Conservation (phyloP, 1,140 invertebrate genomes). For the Onthophagus taurus region DNA sequence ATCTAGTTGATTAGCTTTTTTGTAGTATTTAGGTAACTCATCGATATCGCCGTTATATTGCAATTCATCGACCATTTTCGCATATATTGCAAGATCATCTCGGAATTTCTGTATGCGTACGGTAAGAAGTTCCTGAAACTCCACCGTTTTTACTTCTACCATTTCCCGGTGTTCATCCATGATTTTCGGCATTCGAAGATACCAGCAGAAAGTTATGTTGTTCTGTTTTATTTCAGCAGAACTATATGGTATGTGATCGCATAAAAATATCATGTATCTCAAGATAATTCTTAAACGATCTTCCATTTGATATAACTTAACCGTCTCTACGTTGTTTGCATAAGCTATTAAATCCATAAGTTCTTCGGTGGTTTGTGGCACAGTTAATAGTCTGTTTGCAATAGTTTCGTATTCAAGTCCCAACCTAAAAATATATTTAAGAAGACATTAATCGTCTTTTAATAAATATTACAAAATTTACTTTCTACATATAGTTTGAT, state of each 20-base stretch:
- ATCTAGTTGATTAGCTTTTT: slow-evolving; percentile 67
- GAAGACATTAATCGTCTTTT: slow-evolving; percentile 11
- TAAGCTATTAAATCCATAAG: slow-evolving; percentile 75
- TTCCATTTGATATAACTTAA: slow-evolving; percentile 65
- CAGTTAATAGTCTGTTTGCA: slow-evolving; percentile 63
- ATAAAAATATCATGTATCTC: slow-evolving; percentile 62
- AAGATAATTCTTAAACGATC: slow-evolving; percentile 55
- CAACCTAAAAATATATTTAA: slow-evolving; percentile 50
- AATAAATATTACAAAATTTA: slow-evolving; percentile 40
- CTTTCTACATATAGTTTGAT: slow-evolving; percentile 67
- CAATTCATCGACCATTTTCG: slow-evolving; percentile 75
- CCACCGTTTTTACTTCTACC: slow-evolving; percentile 69
- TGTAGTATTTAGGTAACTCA: slow-evolving; percentile 75
- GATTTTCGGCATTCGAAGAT: slow-evolving; percentile 61
- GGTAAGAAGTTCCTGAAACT: slow-evolving; percentile 77
- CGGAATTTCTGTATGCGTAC: slow-evolving; percentile 57
- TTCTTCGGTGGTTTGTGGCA: slow-evolving; percentile 73
- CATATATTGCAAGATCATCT: slow-evolving; percentile 72
- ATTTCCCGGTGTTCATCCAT: slow-evolving; percentile 75
- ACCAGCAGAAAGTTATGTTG: slow-evolving; percentile 78
- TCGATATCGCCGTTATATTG: slow-evolving; percentile 82
- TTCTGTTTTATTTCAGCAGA: slow-evolving; percentile 80
- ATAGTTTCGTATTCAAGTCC: slow-evolving; percentile 79
- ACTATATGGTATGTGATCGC: slow-evolving; percentile 68
- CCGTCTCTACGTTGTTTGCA: slow-evolving; percentile 63